Conservation (phyloP, 1,140 invertebrate genomes). For the Anthonomus grandis region DNA sequence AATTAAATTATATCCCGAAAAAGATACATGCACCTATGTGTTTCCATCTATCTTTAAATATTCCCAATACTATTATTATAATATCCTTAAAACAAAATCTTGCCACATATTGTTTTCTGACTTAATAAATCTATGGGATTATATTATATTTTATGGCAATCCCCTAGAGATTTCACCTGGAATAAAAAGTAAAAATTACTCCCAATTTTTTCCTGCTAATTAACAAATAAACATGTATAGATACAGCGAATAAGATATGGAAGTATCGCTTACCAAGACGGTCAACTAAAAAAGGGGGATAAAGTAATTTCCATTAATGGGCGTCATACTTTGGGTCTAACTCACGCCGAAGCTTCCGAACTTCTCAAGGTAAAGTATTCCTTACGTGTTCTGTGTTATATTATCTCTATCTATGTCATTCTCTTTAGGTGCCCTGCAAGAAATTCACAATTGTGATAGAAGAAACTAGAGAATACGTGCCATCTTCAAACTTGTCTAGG, state of each 20-base stretch:
- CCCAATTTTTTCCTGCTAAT: too few species aligned
- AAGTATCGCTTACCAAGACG: slow-evolving; percentile 81
- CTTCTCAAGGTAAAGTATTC: slow-evolving; percentile 80
- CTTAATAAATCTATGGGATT: not conserved
- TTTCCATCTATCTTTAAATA: too few species aligned
- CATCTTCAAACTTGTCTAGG: slow-evolving; percentile 16
- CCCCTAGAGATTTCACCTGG: too few species aligned
- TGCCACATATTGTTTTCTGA: slow-evolving; percentile 1
- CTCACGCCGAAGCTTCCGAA: slow-evolving; percentile 78
- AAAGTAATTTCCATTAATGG: slow-evolving; percentile 87
- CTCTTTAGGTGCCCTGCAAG: slow-evolving; percentile 17
- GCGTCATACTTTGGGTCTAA: slow-evolving; percentile 73
- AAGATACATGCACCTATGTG: too few species aligned
- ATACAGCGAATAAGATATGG: slow-evolving; percentile 82
- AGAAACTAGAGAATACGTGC: slow-evolving; percentile 22
- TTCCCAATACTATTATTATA: too few species aligned
- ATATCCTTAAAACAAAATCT: not conserved
- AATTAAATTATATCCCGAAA: too few species aligned
- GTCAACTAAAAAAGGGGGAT: slow-evolving; percentile 80
- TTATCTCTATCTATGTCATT: slow-evolving; percentile 1
- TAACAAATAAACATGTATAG: too few species aligned
- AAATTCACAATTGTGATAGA: slow-evolving; percentile 27
- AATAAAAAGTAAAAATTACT: too few species aligned
- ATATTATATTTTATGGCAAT: too few species aligned
- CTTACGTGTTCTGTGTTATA: not conserved